Base-by-base conservation (phyloP, 2,888 invertebrate species). In the Harpagoxenus sublaevis region DNA sequence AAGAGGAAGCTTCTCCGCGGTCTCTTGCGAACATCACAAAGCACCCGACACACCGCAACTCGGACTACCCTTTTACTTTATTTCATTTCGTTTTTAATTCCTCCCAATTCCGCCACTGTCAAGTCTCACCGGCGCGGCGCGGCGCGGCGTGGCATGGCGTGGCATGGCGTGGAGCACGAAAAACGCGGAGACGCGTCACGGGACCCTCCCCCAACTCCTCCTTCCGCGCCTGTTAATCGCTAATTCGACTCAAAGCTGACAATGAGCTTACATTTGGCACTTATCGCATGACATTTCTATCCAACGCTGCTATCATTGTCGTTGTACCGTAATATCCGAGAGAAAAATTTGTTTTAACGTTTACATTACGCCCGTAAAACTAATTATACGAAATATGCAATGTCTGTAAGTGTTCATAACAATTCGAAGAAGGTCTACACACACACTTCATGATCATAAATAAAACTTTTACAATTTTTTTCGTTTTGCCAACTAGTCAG, bases 61-160 rank as follows among this genome's bases (percentile, higher is more conserved):
- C 79, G 81, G 4, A 75, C 85, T 82, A 70, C 85, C 88, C 89
- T 90, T 93, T 92, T 92, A 90, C 89, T 93, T 92, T 92, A 91
- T 93, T 93, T 92, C 90, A 91, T 91, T 91, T 90, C 89, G 89
- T 91, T 93, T 92, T 92, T 92, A 92, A 93, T 93, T 93, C 92
- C 92, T 92, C 87, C 90, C 92, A 89, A 91, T 92, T 92, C 91
- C 89, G 31, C 66, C n/a, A 89, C 91, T 89, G 92, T 91, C 91
- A 87, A 91, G 89, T 84, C 83, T 85, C 83, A 70, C 75, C 74
- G 84, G 77, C 78, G 73, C 15, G 60, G 65, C 66, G 53, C 42
- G 79, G 55, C 84, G 86, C n/a, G 28, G 86, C 48, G 48, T 84
- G 51, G 65, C 70, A 9, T n/a, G 84, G 84, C 51, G 15, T 15